Evolutionary conservation across 2,888 invertebrate species (phyloP).

Genomic region (Pherbina coryleti): DNA sequence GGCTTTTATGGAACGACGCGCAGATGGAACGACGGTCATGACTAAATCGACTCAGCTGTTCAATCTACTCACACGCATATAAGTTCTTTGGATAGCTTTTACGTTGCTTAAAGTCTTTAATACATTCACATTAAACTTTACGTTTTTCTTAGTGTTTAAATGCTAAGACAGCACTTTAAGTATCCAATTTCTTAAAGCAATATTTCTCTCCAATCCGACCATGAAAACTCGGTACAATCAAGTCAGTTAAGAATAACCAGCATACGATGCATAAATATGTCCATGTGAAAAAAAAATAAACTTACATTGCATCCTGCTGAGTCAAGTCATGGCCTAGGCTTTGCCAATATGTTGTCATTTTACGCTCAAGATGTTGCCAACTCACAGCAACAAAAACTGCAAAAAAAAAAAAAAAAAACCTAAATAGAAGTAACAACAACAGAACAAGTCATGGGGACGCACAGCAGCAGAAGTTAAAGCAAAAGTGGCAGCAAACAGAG

Average conservation of each 20-base stretch:
- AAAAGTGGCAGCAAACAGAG: background rate
- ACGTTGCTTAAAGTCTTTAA: no score
- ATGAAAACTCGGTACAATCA: background rate
- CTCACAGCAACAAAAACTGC: background rate
- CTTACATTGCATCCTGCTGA: constrained; percentile 30
- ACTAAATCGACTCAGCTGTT: no score
- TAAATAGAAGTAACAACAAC: background rate
- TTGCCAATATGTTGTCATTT: constrained; percentile 17
- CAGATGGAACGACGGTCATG: no score
- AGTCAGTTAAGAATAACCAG: constrained; percentile 12
- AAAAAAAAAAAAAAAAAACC: background rate
- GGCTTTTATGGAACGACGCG: no score
- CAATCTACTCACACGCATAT: no score
- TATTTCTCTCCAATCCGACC: no score
- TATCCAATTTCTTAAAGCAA: no score
- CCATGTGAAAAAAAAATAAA: background rate
- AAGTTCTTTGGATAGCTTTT: no score
- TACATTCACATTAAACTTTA: background rate
- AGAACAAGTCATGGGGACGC: background rate
- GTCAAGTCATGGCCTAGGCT: constrained; percentile 24
- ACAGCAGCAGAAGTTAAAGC: background rate
- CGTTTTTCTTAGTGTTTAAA: no score
- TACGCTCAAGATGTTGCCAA: constrained; percentile 3
- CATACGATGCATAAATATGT: constrained; percentile 16
- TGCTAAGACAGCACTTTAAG: no score